Base-by-base conservation (phyloP, 2,888 invertebrate genomes). In the Dynastes grantii region DNA sequence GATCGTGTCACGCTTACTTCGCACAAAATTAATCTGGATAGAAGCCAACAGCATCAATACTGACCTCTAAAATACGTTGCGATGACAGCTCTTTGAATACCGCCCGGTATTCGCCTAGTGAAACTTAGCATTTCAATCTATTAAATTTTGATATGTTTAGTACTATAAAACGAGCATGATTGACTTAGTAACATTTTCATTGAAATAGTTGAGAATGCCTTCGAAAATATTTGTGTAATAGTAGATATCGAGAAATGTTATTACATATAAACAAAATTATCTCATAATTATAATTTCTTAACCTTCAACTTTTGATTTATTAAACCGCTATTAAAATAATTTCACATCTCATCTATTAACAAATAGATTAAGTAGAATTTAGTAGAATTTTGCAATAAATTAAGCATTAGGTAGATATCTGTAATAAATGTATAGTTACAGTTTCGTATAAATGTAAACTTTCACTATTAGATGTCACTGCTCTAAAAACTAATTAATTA, bases 21-120 rank as follows among this genome's bases (percentile, higher is more conserved):
- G 73, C 73, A 75, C 13, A 49, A 75, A 75, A 61, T 75, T 61
- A 45, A 27, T 22, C 40, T 51, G 2, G 9, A 9, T n/a, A 51
- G 0, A 45, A 45, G 40, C 2, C 1, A 1, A 16, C 32, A 32
- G 11, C 22, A 68, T 6, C 1, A 6, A 27, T 29, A 68, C 73
- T 45, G 27, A 75, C 73, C 73, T 75, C 45, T 75, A 27, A 75
- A 75, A 75, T 75, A 75, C 3, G 61, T 61, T 29, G 73, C 61
- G 45, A 75, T 49, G 45, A 75, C 61, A 61, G 61, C 73, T 49
- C 6, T 40, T 61, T 75, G 63, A 45, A 75, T 61, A 61, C 61
- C 61, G 13, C 27, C 22, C 16, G 73, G 61, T 75, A 75, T 75
- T 49, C 45, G 61, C 11, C 49, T 37, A 45, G 29, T 29, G 8